phyloP scores from a whole-genome alignment of 2,113 vertebrate species.

The Girardinichthys multiradiatus region DNA sequence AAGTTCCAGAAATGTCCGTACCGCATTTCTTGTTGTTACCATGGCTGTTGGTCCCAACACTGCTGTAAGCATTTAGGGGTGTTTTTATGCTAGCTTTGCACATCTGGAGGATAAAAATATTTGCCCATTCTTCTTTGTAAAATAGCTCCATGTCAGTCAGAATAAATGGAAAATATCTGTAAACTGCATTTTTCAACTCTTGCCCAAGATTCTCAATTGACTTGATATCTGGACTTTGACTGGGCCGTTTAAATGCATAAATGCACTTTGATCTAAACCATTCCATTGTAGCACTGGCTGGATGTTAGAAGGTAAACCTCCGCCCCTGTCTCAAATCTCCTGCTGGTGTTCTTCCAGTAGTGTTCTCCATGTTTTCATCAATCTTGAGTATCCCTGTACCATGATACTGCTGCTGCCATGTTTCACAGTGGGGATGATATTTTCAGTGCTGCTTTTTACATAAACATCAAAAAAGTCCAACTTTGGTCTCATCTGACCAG shows the following conservation, averaged over 20 bases:
- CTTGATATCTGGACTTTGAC: too few relatives aligned
- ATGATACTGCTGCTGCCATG: neutral
- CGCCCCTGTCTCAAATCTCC: too few relatives aligned
- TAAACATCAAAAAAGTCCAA: neutral
- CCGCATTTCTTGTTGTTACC: too few relatives aligned
- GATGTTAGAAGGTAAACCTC: too few relatives aligned
- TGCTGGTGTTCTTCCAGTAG: too few relatives aligned
- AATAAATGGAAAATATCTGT: neutral
- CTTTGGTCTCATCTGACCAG: neutral
- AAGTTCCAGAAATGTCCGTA: too few relatives aligned
- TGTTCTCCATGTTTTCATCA: neutral
- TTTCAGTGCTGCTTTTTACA: neutral
- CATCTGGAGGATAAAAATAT: neutral
- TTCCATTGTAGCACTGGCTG: too few relatives aligned
- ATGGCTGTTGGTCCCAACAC: too few relatives aligned
- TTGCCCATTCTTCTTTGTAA: neutral
- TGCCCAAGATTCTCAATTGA: too few relatives aligned
- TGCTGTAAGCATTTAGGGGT: neutral
- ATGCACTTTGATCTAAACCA: too few relatives aligned
- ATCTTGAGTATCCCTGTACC: neutral
- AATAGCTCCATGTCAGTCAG: neutral
- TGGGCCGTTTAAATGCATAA: too few relatives aligned
- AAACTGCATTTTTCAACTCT: too few relatives aligned
- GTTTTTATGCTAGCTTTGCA: neutral
- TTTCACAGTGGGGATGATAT: neutral